Conservation (phyloP, 1,140 invertebrate genomes). For the Chironomus tepperi region DNA sequence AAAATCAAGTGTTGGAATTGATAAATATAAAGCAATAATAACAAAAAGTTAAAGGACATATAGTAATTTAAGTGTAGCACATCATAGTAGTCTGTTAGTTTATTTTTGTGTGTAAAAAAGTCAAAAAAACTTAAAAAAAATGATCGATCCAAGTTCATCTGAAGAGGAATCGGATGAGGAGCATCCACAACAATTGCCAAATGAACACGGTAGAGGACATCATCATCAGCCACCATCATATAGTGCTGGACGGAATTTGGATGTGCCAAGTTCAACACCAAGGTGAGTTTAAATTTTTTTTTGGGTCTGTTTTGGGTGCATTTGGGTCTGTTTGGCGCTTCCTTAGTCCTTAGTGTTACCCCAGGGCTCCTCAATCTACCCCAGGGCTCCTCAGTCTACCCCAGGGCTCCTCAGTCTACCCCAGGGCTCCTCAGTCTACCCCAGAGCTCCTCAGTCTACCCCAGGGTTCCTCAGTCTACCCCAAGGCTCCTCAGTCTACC, state of each 20-base stretch:
- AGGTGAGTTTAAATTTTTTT: neutral
- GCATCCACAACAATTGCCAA: conserved; percentile 48
- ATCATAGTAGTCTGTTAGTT: neutral
- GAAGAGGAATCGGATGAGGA: conserved; percentile 83
- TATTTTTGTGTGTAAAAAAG: neutral
- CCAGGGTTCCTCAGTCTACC: no score
- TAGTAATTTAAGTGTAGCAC: neutral
- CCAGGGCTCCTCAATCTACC: no score
- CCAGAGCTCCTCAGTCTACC: no score
- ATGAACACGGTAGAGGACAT: neutral
- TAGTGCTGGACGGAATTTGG: conserved; percentile 35
- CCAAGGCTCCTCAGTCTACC: no score
- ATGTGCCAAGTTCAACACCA: conserved; percentile 42
- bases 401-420: no score
- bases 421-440: no score
- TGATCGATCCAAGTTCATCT: conserved; percentile 84
- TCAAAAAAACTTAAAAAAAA: conserved; percentile 37
- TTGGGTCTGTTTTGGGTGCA: no score
- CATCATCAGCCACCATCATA: conserved; percentile 29
- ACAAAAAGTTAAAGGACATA: neutral
- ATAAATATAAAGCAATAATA: neutral
- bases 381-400: no score
- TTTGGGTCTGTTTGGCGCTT: no score
- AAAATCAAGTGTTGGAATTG: neutral
- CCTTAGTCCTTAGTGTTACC: no score